Base-by-base conservation (phyloP, 2,888 invertebrate genomes). In the Chironomus tentans region DNA sequence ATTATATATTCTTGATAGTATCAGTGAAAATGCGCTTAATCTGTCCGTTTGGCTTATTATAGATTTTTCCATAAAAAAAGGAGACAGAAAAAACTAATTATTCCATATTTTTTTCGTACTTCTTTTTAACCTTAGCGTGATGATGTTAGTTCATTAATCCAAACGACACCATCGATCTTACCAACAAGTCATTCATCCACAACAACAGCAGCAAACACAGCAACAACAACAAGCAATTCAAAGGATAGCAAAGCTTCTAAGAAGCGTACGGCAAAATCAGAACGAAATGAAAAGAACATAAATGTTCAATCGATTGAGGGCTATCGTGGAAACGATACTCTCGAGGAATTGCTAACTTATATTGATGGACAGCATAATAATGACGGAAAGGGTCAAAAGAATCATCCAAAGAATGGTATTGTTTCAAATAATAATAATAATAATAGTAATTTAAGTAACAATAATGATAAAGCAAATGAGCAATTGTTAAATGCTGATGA, bases 301-400 rank as follows among this genome's bases (percentile, higher is more conserved):
- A 83, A 85, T 77, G 83, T 87, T 0, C 85, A 87, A 80, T 87
- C 88, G 78, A 90, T 93, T 77, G 90, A 89, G 80, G 94, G 94
- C 10, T 92, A 93, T 85, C 88, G 92, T 77, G 90, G 92, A 77
- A 89, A 91, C 81, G 91, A 91, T 82, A 90, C 92, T 79, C 87
- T 94, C 56, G 91, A 93, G 81, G 90, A 88, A 80, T 85, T 94
- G 78, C 86, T 94, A 77, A 90, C 91, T 79, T 94, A 90, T 81
- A 93, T 94, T 78, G 92, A 92, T 81, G 91, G 90, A 75, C 85
- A 38, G 21, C 13, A 68, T n/a, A 24, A 85, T 79, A 78, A 79
- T 15, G 84, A 83, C 74, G 86, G 86, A 81, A 84, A 77, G 10
- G 78, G 71, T 72, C 78, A 79, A 81, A 83, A 79, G 84, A 85